phyloP scores from a whole-genome alignment of 2,113 vertebrate genomes.

The Macheiramphus alcinus region DNA sequence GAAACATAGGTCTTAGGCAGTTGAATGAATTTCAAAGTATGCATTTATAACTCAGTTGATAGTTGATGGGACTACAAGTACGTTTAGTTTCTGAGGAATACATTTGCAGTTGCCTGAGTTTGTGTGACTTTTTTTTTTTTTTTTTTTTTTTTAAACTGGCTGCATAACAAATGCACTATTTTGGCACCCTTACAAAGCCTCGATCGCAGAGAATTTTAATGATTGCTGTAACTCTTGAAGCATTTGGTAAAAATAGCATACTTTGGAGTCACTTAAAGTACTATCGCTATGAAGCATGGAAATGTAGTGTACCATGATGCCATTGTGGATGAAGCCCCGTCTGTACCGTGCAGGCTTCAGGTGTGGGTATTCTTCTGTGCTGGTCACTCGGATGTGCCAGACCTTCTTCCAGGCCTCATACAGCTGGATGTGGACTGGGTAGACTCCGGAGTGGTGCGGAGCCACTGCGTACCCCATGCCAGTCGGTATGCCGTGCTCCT shows the following conservation, averaged over 20 bases:
- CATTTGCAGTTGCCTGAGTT: neutral
- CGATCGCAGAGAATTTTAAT: neutral
- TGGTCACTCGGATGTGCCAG: slow-evolving; percentile 93
- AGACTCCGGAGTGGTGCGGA: slow-evolving; percentile 95
- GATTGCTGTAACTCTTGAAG: neutral
- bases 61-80: neutral
- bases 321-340: slow-evolving; percentile 92
- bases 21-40: neutral
- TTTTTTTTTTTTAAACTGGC: neutral
- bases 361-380: slow-evolving; percentile 97
- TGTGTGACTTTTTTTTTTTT: neutral
- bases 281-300: slow-evolving; percentile 56
- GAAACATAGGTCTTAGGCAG: neutral
- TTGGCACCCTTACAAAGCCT: neutral
- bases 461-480: slow-evolving; percentile 94
- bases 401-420: slow-evolving; percentile 96
- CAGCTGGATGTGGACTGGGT: slow-evolving; percentile 92
- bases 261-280: neutral
- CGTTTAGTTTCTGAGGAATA: neutral
- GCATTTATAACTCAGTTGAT: neutral
- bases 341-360: slow-evolving; percentile 95
- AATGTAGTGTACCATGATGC: slow-evolving; percentile 88
- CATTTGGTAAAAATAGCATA: neutral
- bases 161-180: neutral
- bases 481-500: slow-evolving; percentile 92